Evolutionary conservation across 2,797 vertebrate genomes (phyloP), one percentile per base, ranked within the genome.

Genomic region (Amazona finschi): DNA sequence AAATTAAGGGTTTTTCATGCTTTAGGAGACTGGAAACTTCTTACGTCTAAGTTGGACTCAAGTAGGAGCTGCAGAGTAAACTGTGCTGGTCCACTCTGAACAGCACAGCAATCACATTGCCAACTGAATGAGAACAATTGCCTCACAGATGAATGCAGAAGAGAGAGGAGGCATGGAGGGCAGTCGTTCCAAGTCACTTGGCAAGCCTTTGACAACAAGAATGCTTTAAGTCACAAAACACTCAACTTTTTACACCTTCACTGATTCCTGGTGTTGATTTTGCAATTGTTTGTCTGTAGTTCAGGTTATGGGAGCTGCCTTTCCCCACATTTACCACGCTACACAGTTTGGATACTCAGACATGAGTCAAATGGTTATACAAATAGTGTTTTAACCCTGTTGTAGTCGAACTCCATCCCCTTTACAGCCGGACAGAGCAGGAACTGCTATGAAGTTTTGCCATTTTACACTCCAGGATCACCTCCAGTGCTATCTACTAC

Each of bases 71-170:
- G 44, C 33, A 33, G 60, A 52, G 19, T n/a, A 20, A 66, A 55
- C 53, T 18, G 2, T 22, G 78, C 30, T 44, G 67, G 18, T 57
- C 64, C 36, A 5, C 25, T 13, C 30, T 2, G 9, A 50, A 47
- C 57, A 0, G 0, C 33, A 20, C 18, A 8, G 38, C 24, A 53
- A 33, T 49, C 19, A 3, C 18, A 4, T 53, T 64, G 8, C 41
- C 70, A n/a, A 24, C 7, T 14, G 78, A 72, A 62, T 64, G 55
- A 41, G 77, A 83, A 19, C 11, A 25, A 57, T 57, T 92, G 64
- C 69, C 52, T 89, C 76, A 81, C 49, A 57, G 65, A 22, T 33
- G 55, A 65, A 31, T 80, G 75, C 47, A 50, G 44, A 60, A 87
- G 55, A 60, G 71, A 73, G 89, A 72, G 52, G 17, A 80, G 75